Evolutionary conservation across 1,140 invertebrate genomes (phyloP).

Genomic region (Holcopasites calliopsidis): DNA sequence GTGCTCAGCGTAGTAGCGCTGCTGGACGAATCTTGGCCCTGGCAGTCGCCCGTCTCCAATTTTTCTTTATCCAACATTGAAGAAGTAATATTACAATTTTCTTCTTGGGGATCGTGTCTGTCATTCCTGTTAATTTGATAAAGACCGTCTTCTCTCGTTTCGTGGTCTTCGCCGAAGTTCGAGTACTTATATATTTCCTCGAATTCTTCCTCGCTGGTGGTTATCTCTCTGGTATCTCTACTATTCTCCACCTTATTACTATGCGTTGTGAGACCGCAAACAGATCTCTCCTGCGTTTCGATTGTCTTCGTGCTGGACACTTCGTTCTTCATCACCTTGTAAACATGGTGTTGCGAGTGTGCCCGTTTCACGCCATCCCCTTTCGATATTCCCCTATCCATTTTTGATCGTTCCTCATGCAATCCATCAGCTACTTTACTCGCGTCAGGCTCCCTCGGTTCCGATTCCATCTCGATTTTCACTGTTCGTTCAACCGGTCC

Average conservation of each 20-base stretch:
- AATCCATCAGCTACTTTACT: not conserved
- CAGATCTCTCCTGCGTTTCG: not conserved
- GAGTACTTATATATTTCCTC: slow-evolving; percentile 38
- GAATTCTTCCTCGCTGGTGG: slow-evolving; percentile 35
- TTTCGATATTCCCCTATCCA: not conserved
- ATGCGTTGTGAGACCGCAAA: no score
- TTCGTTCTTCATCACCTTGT: slow-evolving; percentile 18
- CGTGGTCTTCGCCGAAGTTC: not conserved
- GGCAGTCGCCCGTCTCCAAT: slow-evolving; percentile 42
- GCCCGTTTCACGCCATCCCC: not conserved
- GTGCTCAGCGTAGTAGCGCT: slow-evolving; percentile 80
- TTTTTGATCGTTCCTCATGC: not conserved
- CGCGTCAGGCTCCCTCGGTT: not conserved
- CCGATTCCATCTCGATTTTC: not conserved
- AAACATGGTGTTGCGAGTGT: not conserved
- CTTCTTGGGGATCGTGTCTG: not conserved
- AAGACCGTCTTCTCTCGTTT: accelerated
- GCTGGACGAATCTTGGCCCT: slow-evolving; percentile 75
- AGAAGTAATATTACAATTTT: not conserved
- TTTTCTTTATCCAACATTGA: slow-evolving; percentile 10
- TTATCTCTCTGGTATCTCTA: slow-evolving; percentile 30
- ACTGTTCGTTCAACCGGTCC: not conserved
- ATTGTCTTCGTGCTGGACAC: slow-evolving; percentile 19
- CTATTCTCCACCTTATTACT: not conserved
- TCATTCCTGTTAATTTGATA: no score